Evolutionary conservation across 1,140 invertebrate genomes (phyloP), one percentile per base, ranked within the genome.

Genomic region (Medauroidea extradentata): DNA sequence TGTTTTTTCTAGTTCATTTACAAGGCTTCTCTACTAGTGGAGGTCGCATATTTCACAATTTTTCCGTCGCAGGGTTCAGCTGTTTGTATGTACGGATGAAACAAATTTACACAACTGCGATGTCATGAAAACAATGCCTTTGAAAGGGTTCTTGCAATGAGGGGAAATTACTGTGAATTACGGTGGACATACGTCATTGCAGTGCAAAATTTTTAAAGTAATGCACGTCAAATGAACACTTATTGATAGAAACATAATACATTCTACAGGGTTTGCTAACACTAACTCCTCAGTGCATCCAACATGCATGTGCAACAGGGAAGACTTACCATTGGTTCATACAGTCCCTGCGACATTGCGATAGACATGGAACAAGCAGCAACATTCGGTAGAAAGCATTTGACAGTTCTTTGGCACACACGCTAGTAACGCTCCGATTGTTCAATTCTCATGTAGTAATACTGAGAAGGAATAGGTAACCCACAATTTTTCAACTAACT

Each of bases 301-400:
- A n/a, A n/a, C n/a, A n/a, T n/a, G n/a, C n/a, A n/a, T n/a, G n/a
- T n/a, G n/a, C n/a, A n/a, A n/a, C n/a, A 46, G 23, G 18, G 23
- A 18, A n/a, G 16, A 49, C 44, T 53, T 24, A 56, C 48, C 57
- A 46, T 48, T n/a, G n/a, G 39, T 61, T 55, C 27, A 44, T 39
- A 42, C 13, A 34, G 27, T 38, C 48, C 43, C 43, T 43, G 21
- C 25, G 34, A 27, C 57, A 61, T 56, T 54, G 29, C 24, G 49
- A 61, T 46, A 42, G 44, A 52, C 53, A 50, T 61, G 43, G 29
- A 49, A 59, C 42, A 51, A 54, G 51, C 49, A 25, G 51, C 16
- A 51, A 59, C 41, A 52, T 13, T 38, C 27, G 19, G 49, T 53
- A 59, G 34, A 59, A 59, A 59, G 57, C 57, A 59, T 51, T 59